Percentiles rank a stretch among this genome's conserved stretches.
These are phyloP conservation scores for Leptothorax acervorum DNA, from an alignment of 2,888 invertebrate species.

Conservation along the genomic window DNA sequence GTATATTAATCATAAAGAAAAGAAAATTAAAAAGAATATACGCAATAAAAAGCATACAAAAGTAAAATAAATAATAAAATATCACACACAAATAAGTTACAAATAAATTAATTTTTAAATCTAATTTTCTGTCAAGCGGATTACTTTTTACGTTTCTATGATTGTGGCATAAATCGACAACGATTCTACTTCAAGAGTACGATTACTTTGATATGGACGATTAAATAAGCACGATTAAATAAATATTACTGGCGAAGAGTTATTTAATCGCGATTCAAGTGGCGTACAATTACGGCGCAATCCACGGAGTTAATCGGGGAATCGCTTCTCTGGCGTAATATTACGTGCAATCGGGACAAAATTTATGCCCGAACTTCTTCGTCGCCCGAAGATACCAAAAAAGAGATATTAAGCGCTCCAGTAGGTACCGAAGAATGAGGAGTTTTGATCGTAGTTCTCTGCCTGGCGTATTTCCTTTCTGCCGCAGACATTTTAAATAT, in stretches of 20 bases:
- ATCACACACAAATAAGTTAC: background rate
- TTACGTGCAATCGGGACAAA: constrained; percentile 60
- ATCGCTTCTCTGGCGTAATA: constrained; percentile 63
- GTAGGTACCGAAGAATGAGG: constrained; percentile 52
- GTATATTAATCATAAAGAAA: background rate
- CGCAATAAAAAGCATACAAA: background rate
- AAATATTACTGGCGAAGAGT: constrained; percentile 53
- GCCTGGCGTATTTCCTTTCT: constrained; percentile 31
- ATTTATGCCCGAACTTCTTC: constrained; percentile 70
- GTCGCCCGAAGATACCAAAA: constrained; percentile 55
- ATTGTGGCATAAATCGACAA: background rate
- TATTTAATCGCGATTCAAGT: constrained; percentile 63
- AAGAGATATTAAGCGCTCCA: constrained; percentile 51
- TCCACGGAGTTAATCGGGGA: constrained; percentile 70
- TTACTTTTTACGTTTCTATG: background rate
- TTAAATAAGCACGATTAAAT: constrained; percentile 66
- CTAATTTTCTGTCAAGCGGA: background rate
- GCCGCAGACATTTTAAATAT: constrained; percentile 19
- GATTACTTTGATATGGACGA: constrained; percentile 11
- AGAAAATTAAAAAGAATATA: background rate
- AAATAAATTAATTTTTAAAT: background rate
- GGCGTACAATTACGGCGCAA: constrained; percentile 68
- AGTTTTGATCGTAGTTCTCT: constrained; percentile 60
- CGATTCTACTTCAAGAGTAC: constrained; percentile 6
- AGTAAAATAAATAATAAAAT: background rate